Conservation (phyloP, 2,113 vertebrate genomes). For the Hyperopisus bebe region DNA sequence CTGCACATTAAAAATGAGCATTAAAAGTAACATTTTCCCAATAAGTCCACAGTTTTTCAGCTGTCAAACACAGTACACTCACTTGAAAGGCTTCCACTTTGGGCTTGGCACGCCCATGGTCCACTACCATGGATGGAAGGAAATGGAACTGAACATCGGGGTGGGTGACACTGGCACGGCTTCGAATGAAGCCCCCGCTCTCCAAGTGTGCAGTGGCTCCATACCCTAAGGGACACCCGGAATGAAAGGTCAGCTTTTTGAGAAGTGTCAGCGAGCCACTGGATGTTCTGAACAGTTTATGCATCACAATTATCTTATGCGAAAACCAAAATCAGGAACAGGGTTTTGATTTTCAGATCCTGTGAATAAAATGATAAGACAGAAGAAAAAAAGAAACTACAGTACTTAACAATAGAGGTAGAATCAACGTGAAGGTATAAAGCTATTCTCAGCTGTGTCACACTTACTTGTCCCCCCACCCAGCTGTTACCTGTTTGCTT, state of each 20-base stretch:
- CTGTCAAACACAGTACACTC: constrained; percentile 17
- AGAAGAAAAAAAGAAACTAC: background rate
- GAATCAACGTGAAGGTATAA: background rate
- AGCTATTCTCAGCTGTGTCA: background rate
- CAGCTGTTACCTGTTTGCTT: constrained; percentile 73
- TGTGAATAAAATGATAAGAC: background rate
- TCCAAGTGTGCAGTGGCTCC: constrained; percentile 88
- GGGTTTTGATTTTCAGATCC: background rate
- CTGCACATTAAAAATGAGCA: background rate
- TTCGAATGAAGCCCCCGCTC: constrained; percentile 89
- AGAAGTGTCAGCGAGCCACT: background rate
- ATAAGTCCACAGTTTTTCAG: background rate
- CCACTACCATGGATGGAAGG: constrained; percentile 89
- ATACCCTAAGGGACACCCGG: constrained; percentile 57
- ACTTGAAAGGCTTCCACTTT: constrained; percentile 89
- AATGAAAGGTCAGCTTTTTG: background rate
- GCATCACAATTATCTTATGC: background rate
- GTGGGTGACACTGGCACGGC: constrained; percentile 68
- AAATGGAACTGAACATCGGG: constrained; percentile 97
- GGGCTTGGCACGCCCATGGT: constrained; percentile 77
- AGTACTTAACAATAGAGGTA: background rate
- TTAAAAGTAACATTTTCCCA: background rate
- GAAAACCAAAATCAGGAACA: background rate
- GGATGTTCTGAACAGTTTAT: background rate
- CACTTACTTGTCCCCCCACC: background rate